phyloP scores from a whole-genome alignment of 2,113 vertebrate genomes.

The Rynchops niger region DNA sequence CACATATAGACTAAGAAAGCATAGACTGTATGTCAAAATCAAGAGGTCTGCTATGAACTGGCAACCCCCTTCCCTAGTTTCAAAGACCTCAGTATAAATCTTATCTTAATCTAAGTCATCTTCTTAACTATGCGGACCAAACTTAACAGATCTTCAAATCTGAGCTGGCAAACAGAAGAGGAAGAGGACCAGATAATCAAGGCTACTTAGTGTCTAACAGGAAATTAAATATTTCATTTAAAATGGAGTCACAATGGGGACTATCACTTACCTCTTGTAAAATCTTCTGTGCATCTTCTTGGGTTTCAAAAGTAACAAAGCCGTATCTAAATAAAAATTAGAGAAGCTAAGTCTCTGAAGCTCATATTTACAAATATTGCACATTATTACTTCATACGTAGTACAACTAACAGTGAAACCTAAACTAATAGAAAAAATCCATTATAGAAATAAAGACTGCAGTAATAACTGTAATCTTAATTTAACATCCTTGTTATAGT shows the following conservation, averaged over 20 bases:
- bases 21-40: neutral
- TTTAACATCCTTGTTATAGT: neutral
- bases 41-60: neutral
- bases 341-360: neutral
- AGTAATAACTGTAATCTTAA: neutral
- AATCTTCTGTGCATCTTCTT: constrained; percentile 87
- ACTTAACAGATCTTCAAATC: neutral
- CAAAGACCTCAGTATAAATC: neutral
- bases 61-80: neutral
- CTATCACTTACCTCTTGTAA: constrained; percentile 79
- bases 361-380: neutral
- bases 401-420: neutral
- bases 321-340: constrained; percentile 81
- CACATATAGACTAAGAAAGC: neutral
- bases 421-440: neutral
- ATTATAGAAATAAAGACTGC: fast-evolving
- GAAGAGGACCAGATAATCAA: neutral
- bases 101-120: neutral
- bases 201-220: neutral
- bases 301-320: constrained; percentile 87
- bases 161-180: neutral
- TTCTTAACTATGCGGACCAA: neutral
- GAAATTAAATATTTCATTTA: neutral
- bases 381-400: neutral
- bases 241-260: neutral